These are phyloP conservation scores for Epinotia ramella DNA, from an alignment of 2,888 invertebrate genomes.

Conservation along the genomic window DNA sequence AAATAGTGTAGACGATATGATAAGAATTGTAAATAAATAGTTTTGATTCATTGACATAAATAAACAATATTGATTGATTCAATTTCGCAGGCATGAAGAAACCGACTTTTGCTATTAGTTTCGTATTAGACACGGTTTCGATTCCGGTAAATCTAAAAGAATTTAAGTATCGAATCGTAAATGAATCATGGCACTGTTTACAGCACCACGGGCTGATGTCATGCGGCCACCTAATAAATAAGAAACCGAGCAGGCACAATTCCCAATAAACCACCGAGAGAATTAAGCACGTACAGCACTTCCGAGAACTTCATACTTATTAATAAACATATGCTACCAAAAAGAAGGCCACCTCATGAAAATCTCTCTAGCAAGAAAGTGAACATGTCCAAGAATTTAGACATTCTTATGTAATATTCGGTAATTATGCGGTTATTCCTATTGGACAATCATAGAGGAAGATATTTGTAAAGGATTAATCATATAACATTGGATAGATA, in stretches of 20 bases:
- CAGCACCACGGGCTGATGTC: constrained; percentile 79
- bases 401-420: constrained; percentile 78
- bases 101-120: not conserved
- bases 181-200: constrained; percentile 76
- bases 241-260: constrained; percentile 56
- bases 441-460: not conserved
- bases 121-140: not conserved
- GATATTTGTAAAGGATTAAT: not conserved
- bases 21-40: constrained; percentile 38
- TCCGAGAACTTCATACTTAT: constrained; percentile 61
- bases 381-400: constrained; percentile 36
- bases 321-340: constrained; percentile 55
- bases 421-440: constrained; percentile 49
- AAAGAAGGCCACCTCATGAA: constrained; percentile 50
- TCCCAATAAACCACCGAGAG: constrained; percentile 50
- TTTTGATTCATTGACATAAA: not conserved
- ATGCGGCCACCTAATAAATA: constrained; percentile 62
- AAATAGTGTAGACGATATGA: not conserved
- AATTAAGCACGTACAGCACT: constrained; percentile 58
- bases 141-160: constrained; percentile 22
- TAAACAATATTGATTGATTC: not conserved
- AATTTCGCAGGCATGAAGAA: not conserved
- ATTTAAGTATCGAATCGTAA: constrained; percentile 24
- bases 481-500: constrained; percentile 18
- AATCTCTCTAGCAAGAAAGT: constrained; percentile 37